phyloP scores from a whole-genome alignment of 2,797 vertebrate genomes.

The Sebastiscus albofasciatus region DNA sequence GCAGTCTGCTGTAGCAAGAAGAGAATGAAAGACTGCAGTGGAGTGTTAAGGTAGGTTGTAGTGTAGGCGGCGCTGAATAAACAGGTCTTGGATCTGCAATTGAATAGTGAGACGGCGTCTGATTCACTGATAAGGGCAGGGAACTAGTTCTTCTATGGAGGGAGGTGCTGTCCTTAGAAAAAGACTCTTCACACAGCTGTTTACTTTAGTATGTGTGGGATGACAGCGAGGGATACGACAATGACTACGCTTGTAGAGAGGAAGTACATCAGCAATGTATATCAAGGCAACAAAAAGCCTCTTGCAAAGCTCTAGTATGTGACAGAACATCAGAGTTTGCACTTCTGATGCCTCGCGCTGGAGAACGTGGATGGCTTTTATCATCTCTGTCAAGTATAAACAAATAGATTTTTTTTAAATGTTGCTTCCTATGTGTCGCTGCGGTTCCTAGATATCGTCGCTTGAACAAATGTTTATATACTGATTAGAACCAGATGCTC shows the following conservation, averaged over 20 bases:
- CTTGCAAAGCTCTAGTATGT: not conserved
- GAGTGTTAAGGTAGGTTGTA: slow-evolving; percentile 39
- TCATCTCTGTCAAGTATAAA: not conserved
- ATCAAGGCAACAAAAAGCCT: not conserved
- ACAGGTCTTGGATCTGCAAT: slow-evolving; percentile 35
- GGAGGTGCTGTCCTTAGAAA: not conserved
- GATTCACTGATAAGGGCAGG: slow-evolving; percentile 24
- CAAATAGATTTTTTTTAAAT: not conserved
- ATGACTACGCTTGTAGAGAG: not conserved
- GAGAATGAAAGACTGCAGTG: slow-evolving; percentile 33
- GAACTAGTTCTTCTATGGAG: not conserved
- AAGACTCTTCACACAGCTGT: not conserved
- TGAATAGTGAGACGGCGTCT: slow-evolving; percentile 38
- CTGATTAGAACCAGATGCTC: too few species aligned
- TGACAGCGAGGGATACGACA: not conserved
- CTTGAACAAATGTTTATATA: too few species aligned
- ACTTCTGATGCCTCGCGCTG: too few species aligned
- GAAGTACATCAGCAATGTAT: not conserved
- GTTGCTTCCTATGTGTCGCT: too few species aligned
- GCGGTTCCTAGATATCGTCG: too few species aligned
- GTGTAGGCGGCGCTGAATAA: slow-evolving; percentile 53
- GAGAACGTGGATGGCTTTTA: not conserved
- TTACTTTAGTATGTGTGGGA: not conserved
- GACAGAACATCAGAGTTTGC: not conserved
- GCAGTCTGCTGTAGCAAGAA: slow-evolving; percentile 39